phyloP scores from a whole-genome alignment of 1,140 invertebrate species.

The Ooceraea biroi region DNA sequence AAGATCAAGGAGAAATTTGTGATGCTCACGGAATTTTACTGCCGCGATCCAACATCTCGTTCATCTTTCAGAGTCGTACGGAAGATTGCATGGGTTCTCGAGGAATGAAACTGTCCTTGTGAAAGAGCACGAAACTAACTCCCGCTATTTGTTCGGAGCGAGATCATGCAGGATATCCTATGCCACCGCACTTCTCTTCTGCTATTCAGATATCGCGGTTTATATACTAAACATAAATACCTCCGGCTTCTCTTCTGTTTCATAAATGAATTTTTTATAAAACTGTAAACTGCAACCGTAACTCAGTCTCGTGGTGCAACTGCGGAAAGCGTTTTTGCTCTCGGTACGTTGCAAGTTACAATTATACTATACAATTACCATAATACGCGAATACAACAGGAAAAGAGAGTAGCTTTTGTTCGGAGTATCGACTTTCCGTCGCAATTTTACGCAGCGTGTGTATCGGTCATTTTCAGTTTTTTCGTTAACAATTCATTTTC shows the following conservation, averaged over 20 bases:
- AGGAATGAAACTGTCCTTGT: conserved; percentile 33
- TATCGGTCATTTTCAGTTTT: conserved; percentile 36
- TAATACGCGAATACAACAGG: neutral
- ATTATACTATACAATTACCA: neutral
- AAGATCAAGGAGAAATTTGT: conserved; percentile 13
- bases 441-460: neutral
- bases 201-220: neutral
- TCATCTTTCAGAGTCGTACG: conserved; percentile 38
- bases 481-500: conserved; percentile 65
- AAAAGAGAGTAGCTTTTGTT: conserved; percentile 7
- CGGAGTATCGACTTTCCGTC: conserved; percentile 45
- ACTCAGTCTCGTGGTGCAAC: too few relatives aligned
- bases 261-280: too few relatives aligned
- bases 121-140: conserved; percentile 23
- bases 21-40: conserved; percentile 35
- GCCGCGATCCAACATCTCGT: conserved; percentile 8
- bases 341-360: neutral
- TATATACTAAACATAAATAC: neutral
- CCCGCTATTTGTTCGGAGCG: conserved; percentile 2
- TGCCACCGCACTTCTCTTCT: neutral
- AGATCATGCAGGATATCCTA: conserved; percentile 1
- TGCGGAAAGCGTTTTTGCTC: too few relatives aligned
- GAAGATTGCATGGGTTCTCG: conserved; percentile 35
- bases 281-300: too few relatives aligned
- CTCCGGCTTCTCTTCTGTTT: too few relatives aligned